Base-by-base conservation (phyloP, 2,888 invertebrate species). In the Oscheius sp. region DNA sequence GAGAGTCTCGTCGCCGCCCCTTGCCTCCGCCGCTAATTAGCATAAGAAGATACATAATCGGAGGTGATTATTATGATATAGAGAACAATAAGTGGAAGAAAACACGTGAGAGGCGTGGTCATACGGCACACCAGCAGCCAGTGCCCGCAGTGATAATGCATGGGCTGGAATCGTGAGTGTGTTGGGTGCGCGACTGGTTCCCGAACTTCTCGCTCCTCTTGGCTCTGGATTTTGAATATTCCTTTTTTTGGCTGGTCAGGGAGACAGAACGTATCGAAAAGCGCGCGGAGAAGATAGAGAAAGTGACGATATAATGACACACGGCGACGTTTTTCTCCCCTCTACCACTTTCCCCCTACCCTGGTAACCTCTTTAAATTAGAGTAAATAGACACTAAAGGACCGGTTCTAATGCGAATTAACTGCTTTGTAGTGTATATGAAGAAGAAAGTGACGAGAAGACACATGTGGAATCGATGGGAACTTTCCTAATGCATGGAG, bases 121-220 rank as follows among this genome's bases (percentile, higher is more conserved):
- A 30, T 14, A 24, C 12, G 32, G 20, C 33, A 33, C n/a, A 44
- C 14, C 32, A 32, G 54, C 54, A 54, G 17, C 50, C 50, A 17
- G 26, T 38, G 56, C 44, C 41, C 41, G 59, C 41, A 59, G 59
- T 59, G 59, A 59, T 59, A 59, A 59, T 59, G 59, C 54, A 54
- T 32, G 47, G 47, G 47, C 47, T 47, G 47, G 54, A 54, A 54
- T 54, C n/a, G 54, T 54, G 32, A 30, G 54, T 54, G 54, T 54
- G 54, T 54, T 28, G 20, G 33, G 54, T 54, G 54, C 54, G 54
- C 54, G 54, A 54, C 54, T 33, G 33, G 54, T 54, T 54, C 54
- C 54, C 54, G 32, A 33, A 54, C 17, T 36, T 33, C 20, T 36
- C 24, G 22, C 8, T 36, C 14, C 14, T 47, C 47, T 20, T 17